These are phyloP conservation scores for Macrobrachium nipponense DNA, from an alignment of 1,140 invertebrate species.

Conservation along the genomic window DNA sequence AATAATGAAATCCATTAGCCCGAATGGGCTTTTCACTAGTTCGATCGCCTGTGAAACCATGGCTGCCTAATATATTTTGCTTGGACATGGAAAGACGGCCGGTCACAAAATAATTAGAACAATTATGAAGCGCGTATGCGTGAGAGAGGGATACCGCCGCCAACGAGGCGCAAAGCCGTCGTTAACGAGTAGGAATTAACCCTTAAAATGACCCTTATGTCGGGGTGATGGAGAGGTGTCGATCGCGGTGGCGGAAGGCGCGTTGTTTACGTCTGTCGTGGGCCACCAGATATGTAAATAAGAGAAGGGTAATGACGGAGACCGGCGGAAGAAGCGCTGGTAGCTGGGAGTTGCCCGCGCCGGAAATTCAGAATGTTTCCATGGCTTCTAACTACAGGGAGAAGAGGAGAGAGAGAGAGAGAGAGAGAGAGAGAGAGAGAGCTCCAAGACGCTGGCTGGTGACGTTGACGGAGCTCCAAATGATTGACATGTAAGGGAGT, in stretches of 20 bases:
- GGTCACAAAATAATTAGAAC: conserved; percentile 49
- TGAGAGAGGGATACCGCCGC: conserved; percentile 26
- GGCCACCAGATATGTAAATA: conserved; percentile 48
- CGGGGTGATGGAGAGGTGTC: conserved; percentile 3
- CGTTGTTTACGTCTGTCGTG: conserved; percentile 25
- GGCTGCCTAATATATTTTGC: background rate
- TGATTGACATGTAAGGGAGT: background rate
- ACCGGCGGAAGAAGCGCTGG: conserved; percentile 18
- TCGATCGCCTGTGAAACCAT: background rate
- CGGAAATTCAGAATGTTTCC: conserved; percentile 1
- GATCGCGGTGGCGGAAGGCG: background rate
- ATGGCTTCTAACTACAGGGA: background rate
- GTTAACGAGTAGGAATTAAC: conserved; percentile 2
- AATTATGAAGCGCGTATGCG: conserved; percentile 35
- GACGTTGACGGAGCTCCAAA: background rate
- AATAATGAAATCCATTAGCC: too few species aligned
- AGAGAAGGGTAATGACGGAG: conserved; percentile 2
- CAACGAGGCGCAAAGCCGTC: background rate
- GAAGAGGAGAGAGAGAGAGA: conserved; percentile 16
- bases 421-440: conserved; percentile 25
- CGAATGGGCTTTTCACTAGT: background rate
- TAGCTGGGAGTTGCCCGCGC: background rate
- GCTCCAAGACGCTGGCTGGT: background rate
- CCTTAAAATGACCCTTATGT: conserved; percentile 40
- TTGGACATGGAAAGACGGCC: background rate